phyloP scores from a whole-genome alignment of 2,797 vertebrate genomes.

The Apodemus agrarius region DNA sequence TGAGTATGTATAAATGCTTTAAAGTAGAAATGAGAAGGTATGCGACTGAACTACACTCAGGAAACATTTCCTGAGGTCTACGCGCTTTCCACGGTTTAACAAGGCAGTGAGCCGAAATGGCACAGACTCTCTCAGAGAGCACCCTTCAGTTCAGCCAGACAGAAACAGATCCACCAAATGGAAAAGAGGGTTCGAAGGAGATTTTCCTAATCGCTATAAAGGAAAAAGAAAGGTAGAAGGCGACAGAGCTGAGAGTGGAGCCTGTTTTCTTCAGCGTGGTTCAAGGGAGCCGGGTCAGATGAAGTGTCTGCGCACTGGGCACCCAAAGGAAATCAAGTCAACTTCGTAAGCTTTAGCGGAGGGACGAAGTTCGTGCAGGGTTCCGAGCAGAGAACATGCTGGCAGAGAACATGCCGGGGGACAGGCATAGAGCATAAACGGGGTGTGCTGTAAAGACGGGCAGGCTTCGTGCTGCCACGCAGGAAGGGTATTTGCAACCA shows the following conservation, averaged over 20 bases:
- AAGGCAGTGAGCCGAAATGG: background rate
- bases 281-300: background rate
- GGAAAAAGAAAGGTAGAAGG: background rate
- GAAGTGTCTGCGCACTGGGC: background rate
- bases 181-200: accelerated
- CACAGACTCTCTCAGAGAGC: background rate
- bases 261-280: background rate
- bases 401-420: background rate
- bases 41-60: background rate
- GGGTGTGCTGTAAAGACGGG: too few relatives aligned
- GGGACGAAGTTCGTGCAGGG: background rate
- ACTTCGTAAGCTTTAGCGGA: background rate
- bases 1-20: constrained; percentile 1
- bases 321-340: background rate
- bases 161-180: background rate
- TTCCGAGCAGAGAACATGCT: background rate
- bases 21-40: constrained; percentile 14
- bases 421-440: background rate
- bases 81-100: background rate
- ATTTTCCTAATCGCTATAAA: background rate
- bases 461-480: background rate
- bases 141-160: background rate
- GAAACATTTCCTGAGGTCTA: background rate
- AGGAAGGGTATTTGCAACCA: constrained; percentile 17
- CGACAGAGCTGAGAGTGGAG: background rate